Evolutionary conservation across 2,797 vertebrate species (phyloP), one percentile per base, ranked within the genome.

Genomic region (Thunnus albacares): DNA sequence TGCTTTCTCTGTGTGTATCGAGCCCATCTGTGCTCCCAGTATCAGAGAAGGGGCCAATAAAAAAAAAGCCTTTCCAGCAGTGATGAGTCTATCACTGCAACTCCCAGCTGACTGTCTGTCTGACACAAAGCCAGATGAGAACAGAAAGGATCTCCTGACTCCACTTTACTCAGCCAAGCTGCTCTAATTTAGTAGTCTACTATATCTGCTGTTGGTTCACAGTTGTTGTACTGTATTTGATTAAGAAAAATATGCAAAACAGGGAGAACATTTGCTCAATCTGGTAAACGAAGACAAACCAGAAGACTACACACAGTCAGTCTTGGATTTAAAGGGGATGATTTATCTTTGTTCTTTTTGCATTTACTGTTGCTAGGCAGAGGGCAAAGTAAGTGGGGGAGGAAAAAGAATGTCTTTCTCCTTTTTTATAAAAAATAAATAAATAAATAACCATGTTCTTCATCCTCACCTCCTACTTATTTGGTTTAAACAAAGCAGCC

Each of bases 11-110:
- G 28, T 14, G 28, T 14, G n/a, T 56, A 45, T 60, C 0, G 18
- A 62, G 61, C 57, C 83, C 85, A 86, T 87, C 87, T 90, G 89
- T 85, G 82, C 53, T 68, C 59, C 61, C 69, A 79, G 38, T 84
- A 68, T 71, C 75, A 75, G 53, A 75, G 60, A 83, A 80, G 74
- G 63, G 18, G 71, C 35, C 79, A 82, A 80, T 87, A 77, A 80
- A 72, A 76, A 35, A 75, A 68, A 75, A 67, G 58, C 24, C 60
- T 56, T 64, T 85, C 24, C 43, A 53, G 77, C 77, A 52, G 82
- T 77, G 84, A 91, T 83, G 84, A 87, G 83, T 90, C 86, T 78
- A 85, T 90, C 77, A 62, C 77, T 71, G 75, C 53, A 76, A 64
- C 56, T 91, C 85, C 82, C 90, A 73, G 52, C 56, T 71, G 88